Evolutionary conservation across 1,140 invertebrate species (phyloP).

Genomic region (Ips nitidus): DNA sequence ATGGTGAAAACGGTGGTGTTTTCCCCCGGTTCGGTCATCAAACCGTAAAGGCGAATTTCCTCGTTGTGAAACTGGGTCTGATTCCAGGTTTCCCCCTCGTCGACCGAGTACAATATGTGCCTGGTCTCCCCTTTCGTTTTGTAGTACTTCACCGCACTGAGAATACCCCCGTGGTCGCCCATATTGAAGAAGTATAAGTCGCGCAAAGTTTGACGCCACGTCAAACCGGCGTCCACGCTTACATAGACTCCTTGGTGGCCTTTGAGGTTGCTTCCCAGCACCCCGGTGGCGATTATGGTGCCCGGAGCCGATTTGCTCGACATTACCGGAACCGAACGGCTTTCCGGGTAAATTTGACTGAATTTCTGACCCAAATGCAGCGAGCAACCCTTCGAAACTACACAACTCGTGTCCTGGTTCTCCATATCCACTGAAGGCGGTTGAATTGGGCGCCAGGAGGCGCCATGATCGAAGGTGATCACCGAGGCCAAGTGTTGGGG

Average conservation of each 20-base stretch:
- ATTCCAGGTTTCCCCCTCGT: constrained; percentile 83
- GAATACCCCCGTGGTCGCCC: constrained; percentile 86
- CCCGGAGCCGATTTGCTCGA: constrained; percentile 85
- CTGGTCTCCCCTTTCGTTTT: constrained; percentile 72
- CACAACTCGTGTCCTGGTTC: constrained; percentile 66
- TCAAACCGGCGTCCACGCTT: constrained; percentile 80
- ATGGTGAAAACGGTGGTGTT: constrained; percentile 89
- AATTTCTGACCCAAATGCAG: constrained; percentile 86
- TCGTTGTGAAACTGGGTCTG: constrained; percentile 68
- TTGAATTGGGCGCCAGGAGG: constrained; percentile 74
- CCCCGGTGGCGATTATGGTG: constrained; percentile 83
- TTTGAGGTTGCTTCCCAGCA: constrained; percentile 60
- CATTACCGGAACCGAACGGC: constrained; percentile 77
- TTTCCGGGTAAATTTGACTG: constrained; percentile 77
- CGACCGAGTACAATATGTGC: constrained; percentile 78
- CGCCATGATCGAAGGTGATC: constrained; percentile 88
- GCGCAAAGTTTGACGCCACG: constrained; percentile 76
- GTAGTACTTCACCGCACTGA: constrained; percentile 82
- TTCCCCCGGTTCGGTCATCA: constrained; percentile 90
- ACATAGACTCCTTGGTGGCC: constrained; percentile 80
- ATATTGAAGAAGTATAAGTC: constrained; percentile 87
- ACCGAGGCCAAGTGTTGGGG: constrained; percentile 75
- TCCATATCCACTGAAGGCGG: constrained; percentile 67
- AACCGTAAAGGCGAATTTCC: constrained; percentile 76
- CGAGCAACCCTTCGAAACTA: constrained; percentile 68